A percentile compares a stretch with the other conserved stretches of the same genome.
Conservation (phyloP, 1,140 invertebrate species). For the Wasmannia auropunctata region DNA sequence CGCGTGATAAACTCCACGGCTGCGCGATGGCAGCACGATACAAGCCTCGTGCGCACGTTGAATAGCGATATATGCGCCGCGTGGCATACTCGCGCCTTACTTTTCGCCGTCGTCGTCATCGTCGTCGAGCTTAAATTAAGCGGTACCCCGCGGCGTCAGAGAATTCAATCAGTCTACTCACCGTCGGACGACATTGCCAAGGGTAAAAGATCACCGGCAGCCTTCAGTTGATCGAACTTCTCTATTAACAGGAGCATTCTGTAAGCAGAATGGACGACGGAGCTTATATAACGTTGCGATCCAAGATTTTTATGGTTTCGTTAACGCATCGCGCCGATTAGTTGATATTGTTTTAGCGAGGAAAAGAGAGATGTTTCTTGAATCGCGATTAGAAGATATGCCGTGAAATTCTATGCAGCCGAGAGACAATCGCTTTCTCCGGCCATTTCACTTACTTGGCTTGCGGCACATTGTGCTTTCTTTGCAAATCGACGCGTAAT, state of each 20-base stretch:
- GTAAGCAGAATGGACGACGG: constrained; percentile 38
- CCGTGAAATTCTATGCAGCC: not conserved
- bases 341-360: not conserved
- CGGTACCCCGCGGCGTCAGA: constrained; percentile 23
- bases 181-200: constrained; percentile 87
- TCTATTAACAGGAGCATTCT: constrained; percentile 89
- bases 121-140: constrained; percentile 44
- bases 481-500: constrained; percentile 92
- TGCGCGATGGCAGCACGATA: constrained; percentile 78
- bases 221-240: constrained; percentile 95
- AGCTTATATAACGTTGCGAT: not conserved
- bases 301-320: not conserved
- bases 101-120: constrained; percentile 17
- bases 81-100: not conserved
- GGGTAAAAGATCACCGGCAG: constrained; percentile 91
- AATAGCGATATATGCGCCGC: constrained; percentile 52
- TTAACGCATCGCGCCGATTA: not conserved
- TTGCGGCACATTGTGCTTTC: constrained; percentile 92
- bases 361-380: not conserved
- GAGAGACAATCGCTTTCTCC: constrained; percentile 62
- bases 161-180: constrained; percentile 74
- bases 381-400: not conserved
- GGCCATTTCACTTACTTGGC: constrained; percentile 88
- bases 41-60: constrained; percentile 54
- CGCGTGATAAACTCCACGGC: constrained; percentile 59